Conservation (phyloP, 92 coral and sea anemone genomes). For the Pocillopora meandrina region DNA sequence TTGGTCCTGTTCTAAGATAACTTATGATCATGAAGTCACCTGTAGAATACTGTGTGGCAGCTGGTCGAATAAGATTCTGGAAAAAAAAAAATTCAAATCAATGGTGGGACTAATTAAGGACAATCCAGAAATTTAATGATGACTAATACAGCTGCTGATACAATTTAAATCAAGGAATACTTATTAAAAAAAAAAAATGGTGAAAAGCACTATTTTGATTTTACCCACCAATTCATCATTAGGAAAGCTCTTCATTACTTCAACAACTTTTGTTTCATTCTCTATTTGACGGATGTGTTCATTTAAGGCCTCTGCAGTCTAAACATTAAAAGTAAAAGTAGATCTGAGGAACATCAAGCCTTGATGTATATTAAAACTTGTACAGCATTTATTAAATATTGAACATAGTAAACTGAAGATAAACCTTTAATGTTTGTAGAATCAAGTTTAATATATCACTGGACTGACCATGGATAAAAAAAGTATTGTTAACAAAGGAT, state of each 20-base stretch:
- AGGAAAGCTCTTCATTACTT: constrained; percentile 95
- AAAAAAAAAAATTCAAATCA: not conserved
- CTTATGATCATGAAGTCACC: constrained; percentile 36
- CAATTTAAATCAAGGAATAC: too few species aligned
- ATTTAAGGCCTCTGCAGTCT: constrained; percentile 95
- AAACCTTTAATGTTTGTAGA: too few species aligned
- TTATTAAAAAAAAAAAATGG: too few species aligned
- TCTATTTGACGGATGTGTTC: constrained; percentile 96
- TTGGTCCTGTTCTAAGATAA: too few species aligned
- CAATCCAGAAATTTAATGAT: too few species aligned
- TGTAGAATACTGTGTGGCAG: constrained; percentile 45
- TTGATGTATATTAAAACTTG: too few species aligned
- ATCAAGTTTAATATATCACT: too few species aligned
- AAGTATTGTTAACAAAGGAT: too few species aligned
- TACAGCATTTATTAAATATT: too few species aligned
- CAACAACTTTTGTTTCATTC: constrained; percentile 93
- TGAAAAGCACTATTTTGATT: not conserved
- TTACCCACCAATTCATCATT: constrained; percentile 92
- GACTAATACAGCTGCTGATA: too few species aligned
- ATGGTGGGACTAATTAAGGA: not conserved
- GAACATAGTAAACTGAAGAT: too few species aligned
- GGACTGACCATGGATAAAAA: too few species aligned
- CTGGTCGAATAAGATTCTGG: constrained; percentile 76
- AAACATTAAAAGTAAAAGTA: not conserved
- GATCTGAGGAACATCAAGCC: not conserved